Percentiles rank a stretch among this genome's conserved stretches.
Evolutionary conservation across 2,113 vertebrate species (phyloP).

Genomic region (human (Homo sapiens)): DNA sequence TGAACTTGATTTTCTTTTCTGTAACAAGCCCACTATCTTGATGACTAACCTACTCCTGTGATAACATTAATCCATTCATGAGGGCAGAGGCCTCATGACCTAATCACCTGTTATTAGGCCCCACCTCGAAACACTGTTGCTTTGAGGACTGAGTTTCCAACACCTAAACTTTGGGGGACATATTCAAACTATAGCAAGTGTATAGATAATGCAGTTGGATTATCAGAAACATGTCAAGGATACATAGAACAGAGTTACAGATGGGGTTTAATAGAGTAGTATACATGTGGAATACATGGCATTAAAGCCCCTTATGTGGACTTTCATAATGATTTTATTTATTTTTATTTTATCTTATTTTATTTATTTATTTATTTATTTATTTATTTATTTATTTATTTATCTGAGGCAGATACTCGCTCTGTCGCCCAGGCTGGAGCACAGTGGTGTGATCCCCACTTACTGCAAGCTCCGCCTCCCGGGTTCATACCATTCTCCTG

Average conservation of each 20-base stretch:
- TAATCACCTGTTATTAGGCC: background rate
- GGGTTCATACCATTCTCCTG: too few relatives aligned
- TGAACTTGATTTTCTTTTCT: background rate
- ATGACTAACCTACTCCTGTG: background rate
- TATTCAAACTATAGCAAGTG: background rate
- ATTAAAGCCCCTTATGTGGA: background rate
- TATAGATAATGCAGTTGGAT: background rate
- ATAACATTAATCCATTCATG: background rate
- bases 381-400: too few relatives aligned
- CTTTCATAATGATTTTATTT: background rate
- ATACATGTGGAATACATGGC: background rate
- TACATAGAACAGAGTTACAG: background rate
- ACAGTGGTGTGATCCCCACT: too few relatives aligned
- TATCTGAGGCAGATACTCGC: too few relatives aligned
- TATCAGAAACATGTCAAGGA: background rate
- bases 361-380: background rate
- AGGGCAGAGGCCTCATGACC: background rate
- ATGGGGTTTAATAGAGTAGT: background rate
- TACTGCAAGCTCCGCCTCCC: too few relatives aligned
- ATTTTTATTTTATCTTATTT: constrained; percentile 27
- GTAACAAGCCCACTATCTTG: background rate
- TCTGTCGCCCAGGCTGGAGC: too few relatives aligned
- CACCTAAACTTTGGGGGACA: background rate
- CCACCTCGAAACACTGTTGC: background rate
- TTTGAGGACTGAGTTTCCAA: background rate